Conservation (phyloP, 2,888 invertebrate genomes). For the Julus scandinavius region DNA sequence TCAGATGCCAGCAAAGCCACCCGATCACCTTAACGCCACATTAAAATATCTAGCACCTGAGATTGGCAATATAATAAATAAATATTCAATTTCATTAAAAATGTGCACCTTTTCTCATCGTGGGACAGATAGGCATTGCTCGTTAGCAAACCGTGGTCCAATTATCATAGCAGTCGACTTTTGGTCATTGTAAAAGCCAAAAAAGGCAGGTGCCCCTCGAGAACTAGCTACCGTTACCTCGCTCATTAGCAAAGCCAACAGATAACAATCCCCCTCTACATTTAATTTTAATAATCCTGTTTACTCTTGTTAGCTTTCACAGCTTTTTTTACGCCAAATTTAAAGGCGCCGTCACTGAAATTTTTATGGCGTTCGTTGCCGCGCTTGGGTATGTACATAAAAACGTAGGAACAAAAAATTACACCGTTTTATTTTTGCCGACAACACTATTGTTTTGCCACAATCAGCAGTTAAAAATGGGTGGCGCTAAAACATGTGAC, state of each 20-base stretch:
- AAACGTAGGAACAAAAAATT: not conserved
- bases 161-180: not conserved
- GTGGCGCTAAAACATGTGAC: constrained; percentile 34
- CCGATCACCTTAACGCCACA: not conserved
- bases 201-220: constrained; percentile 38
- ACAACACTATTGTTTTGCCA: constrained; percentile 39
- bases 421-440: constrained; percentile 23
- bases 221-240: constrained; percentile 23
- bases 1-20: not conserved
- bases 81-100: constrained; percentile 8
- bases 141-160: not conserved
- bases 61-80: constrained; percentile 20
- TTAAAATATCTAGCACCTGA: constrained; percentile 22
- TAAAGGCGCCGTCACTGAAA: constrained; percentile 35
- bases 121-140: not conserved
- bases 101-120: not conserved
- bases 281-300: constrained; percentile 42
- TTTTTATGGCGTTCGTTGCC: not conserved
- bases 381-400: not conserved
- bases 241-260: constrained; percentile 39
- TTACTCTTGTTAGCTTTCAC: constrained; percentile 39
- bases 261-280: constrained; percentile 29
- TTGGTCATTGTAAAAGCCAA: constrained; percentile 20
- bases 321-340: constrained; percentile 42
- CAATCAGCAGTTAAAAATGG: constrained; percentile 42